These are phyloP conservation scores for Ia io DNA, from an alignment of 2,113 vertebrate species.

Conservation along the genomic window DNA sequence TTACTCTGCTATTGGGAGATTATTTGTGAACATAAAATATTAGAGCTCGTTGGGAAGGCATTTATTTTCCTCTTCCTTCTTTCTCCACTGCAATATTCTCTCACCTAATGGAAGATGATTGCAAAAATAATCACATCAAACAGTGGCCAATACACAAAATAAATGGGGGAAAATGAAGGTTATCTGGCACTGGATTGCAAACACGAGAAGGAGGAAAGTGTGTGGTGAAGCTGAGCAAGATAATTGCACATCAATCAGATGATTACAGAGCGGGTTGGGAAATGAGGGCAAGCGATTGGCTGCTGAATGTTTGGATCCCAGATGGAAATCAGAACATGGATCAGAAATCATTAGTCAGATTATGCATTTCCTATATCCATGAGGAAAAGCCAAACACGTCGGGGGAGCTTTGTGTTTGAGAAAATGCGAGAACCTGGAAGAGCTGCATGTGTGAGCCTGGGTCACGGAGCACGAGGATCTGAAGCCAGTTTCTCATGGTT, in stretches of 20 bases:
- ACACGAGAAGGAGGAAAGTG: conserved; percentile 40
- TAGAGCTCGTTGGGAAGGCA: conserved; percentile 74
- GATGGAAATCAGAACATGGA: conserved; percentile 42
- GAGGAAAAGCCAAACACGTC: conserved; percentile 40
- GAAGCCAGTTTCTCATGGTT: not conserved
- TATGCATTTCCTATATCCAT: conserved; percentile 55
- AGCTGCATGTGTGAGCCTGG: not conserved
- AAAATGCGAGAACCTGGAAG: conserved; percentile 21
- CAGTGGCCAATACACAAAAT: conserved; percentile 68
- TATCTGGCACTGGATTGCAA: conserved; percentile 77
- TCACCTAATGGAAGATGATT: conserved; percentile 79
- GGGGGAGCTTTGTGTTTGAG: not conserved
- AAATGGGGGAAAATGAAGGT: conserved; percentile 79
- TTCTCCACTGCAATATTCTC: conserved; percentile 71
- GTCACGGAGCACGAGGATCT: not conserved
- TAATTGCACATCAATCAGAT: conserved; percentile 77
- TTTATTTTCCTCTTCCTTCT: conserved; percentile 72
- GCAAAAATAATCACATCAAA: conserved; percentile 82
- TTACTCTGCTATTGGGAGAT: conserved; percentile 79
- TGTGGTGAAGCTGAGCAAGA: conserved; percentile 42
- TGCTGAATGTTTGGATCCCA: conserved; percentile 53
- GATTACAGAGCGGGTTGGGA: conserved; percentile 66
- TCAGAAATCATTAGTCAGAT: conserved; percentile 71
- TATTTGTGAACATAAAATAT: conserved; percentile 82
- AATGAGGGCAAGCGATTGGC: conserved; percentile 62